Percentiles rank a stretch among this genome's conserved stretches.
phyloP scores from a whole-genome alignment of 1,140 invertebrate species.

The Melanaphis sacchari region DNA sequence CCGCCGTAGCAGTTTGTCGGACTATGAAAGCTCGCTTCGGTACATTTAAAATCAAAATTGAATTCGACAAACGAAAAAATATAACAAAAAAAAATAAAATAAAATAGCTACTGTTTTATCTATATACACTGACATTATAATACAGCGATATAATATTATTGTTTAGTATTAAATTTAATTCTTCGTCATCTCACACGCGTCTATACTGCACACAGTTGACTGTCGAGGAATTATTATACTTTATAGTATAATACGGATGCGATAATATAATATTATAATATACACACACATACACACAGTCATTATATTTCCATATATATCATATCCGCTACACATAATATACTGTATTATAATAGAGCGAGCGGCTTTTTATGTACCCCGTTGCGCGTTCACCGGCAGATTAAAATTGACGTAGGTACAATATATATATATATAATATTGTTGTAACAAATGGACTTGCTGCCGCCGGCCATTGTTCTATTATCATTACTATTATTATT shows the following conservation, averaged over 20 bases:
- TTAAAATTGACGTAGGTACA: background rate
- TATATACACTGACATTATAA: background rate
- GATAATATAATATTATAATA: background rate
- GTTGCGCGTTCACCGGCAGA: background rate
- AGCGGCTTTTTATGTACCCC: background rate
- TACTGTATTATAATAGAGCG: background rate
- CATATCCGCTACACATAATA: background rate
- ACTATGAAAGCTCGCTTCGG: slow-evolving; percentile 28
- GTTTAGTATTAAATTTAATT: background rate
- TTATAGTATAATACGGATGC: background rate
- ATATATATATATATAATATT: background rate
- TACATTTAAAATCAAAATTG: slow-evolving; percentile 44
- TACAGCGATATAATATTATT: background rate
- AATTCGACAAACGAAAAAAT: background rate
- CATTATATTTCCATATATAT: background rate
- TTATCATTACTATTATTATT: background rate
- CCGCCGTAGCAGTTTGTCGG: slow-evolving; percentile 41
- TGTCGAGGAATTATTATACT: background rate
- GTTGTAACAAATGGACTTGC: background rate
- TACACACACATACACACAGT: too few species aligned
- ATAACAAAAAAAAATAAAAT: background rate
- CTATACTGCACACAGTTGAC: background rate
- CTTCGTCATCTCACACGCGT: background rate
- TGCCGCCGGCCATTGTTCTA: slow-evolving; percentile 30
- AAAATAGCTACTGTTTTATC: background rate